Conservation (phyloP, 2,888 invertebrate species). For the Amaurobius ferox region DNA sequence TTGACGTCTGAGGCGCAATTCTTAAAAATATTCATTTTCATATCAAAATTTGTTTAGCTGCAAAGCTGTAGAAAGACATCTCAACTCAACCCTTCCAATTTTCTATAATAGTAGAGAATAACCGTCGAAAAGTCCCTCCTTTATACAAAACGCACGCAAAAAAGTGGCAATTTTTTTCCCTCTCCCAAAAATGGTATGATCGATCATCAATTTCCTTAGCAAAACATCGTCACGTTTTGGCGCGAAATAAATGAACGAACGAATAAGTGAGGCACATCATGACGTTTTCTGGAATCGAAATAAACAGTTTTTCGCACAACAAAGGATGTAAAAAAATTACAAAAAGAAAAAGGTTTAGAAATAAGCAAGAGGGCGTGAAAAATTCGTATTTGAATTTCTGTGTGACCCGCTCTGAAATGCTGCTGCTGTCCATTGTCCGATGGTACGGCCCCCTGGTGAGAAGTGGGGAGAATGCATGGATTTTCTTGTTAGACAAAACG, state of each 20-base stretch:
- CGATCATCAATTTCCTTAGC: conserved; percentile 36
- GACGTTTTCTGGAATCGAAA: conserved; percentile 28
- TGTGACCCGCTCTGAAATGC: not conserved
- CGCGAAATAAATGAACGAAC: conserved; percentile 40
- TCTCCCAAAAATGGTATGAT: conserved; percentile 28
- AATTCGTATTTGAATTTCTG: conserved; percentile 16
- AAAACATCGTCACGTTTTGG: conserved; percentile 42
- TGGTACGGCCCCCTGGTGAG: not conserved
- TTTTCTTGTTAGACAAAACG: conserved; percentile 4
- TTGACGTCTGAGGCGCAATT: no score
- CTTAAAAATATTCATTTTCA: no score
- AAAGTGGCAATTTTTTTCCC: not conserved
- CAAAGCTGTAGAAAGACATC: no score
- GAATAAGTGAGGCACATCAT: conserved; percentile 19
- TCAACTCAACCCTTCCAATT: no score
- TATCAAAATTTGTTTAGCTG: no score
- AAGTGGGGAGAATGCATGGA: not conserved
- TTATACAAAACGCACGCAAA: not conserved
- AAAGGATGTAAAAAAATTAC: not conserved
- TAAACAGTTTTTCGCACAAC: conserved; percentile 26
- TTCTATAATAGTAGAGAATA: not conserved
- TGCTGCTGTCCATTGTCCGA: conserved; percentile 20
- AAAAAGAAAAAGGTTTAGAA: conserved; percentile 1
- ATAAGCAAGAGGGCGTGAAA: conserved; percentile 16
- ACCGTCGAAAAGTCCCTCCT: not conserved